These are phyloP conservation scores for Epinephelus cyanopodus DNA, from an alignment of 2,113 vertebrate genomes.

Conservation along the genomic window DNA sequence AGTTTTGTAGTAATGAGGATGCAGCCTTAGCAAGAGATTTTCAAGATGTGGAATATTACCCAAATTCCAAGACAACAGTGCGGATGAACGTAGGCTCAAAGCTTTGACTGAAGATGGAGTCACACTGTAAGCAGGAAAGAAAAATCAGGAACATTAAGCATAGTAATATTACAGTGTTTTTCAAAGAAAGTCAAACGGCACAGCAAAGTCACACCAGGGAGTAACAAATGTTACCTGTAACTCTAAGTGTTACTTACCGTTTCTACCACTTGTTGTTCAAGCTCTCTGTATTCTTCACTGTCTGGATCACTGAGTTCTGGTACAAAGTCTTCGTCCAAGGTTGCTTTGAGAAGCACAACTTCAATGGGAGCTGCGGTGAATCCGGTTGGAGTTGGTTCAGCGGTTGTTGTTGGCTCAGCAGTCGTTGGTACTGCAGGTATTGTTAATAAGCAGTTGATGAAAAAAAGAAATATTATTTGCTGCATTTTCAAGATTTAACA, in stretches of 20 bases:
- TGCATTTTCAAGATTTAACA: not conserved
- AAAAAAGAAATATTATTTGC: not conserved
- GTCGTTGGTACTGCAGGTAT: too few relatives aligned
- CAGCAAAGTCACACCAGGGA: too few relatives aligned
- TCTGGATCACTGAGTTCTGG: not conserved
- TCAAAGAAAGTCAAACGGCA: too few relatives aligned
- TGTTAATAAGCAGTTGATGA: too few relatives aligned
- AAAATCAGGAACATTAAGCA: not conserved
- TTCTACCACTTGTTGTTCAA: not conserved
- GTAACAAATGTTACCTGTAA: too few relatives aligned
- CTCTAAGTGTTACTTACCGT: not conserved
- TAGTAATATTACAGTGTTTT: too few relatives aligned
- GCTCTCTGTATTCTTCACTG: not conserved
- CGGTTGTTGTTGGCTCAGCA: too few relatives aligned
- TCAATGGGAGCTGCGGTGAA: not conserved
- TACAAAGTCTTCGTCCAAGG: not conserved
- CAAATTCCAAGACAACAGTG: not conserved
- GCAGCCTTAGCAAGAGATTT: not conserved
- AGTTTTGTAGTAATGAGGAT: too few relatives aligned
- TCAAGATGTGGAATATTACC: not conserved
- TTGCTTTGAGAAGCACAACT: not conserved
- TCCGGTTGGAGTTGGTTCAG: too few relatives aligned
- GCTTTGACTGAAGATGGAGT: not conserved
- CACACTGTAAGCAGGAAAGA: not conserved
- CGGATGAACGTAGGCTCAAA: not conserved